Evolutionary conservation across 2,888 invertebrate genomes (phyloP).

Genomic region (Leptura quadrifasciata): DNA sequence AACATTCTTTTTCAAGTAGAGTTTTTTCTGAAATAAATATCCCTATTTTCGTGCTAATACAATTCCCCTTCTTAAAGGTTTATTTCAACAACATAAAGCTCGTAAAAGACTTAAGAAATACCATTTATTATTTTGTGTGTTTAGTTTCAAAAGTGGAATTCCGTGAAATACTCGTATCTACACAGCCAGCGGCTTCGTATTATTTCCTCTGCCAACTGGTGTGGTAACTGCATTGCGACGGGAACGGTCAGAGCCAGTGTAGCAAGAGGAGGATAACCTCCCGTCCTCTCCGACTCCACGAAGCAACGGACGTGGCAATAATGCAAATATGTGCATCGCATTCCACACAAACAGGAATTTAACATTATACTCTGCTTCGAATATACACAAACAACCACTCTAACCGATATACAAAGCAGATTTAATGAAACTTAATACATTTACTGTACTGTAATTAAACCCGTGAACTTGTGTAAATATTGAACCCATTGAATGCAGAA

Average conservation of each 20-base stretch:
- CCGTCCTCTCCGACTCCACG: conserved; percentile 8
- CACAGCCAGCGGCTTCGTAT: background rate
- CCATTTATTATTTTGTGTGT: background rate
- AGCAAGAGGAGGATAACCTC: background rate
- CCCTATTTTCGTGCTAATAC: too few species aligned
- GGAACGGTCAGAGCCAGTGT: background rate
- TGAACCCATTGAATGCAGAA: background rate
- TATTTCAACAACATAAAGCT: too few species aligned
- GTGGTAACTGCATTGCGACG: conserved; percentile 16
- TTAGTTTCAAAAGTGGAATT: background rate
- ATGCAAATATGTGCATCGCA: conserved; percentile 29
- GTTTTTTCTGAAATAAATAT: too few species aligned
- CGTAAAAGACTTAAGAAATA: too few species aligned
- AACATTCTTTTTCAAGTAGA: too few species aligned
- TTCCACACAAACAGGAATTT: conserved; percentile 31
- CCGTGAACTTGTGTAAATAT: background rate
- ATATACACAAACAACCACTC: background rate
- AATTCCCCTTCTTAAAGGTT: too few species aligned
- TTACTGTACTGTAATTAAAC: background rate
- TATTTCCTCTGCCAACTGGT: conserved; percentile 15
- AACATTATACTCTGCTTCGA: conserved; percentile 7
- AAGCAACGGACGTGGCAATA: conserved; percentile 17
- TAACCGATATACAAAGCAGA: background rate
- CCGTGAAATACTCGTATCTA: conserved; percentile 3
- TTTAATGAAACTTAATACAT: background rate